A percentile compares a stretch with the other conserved stretches of the same genome.
Conservation (phyloP, 2,888 invertebrate species). For the Seira musarum region DNA sequence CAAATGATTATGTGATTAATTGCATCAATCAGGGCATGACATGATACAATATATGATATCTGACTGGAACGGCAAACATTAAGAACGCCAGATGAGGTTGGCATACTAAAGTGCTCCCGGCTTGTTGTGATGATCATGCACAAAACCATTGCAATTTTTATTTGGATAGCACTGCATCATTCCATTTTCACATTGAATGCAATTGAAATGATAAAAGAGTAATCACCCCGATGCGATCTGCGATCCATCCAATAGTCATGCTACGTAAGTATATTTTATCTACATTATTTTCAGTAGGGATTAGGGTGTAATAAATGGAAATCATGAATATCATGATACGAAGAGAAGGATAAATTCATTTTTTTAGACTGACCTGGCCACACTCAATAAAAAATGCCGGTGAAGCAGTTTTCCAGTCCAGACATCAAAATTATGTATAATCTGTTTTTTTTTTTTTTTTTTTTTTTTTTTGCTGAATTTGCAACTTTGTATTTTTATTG, state of each 20-base stretch:
- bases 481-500: slow-evolving; percentile 47
- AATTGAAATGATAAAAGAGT: not conserved
- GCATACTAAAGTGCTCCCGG: not conserved
- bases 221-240: not conserved
- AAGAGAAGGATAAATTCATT: not conserved
- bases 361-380: not conserved
- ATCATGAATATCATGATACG: not conserved
- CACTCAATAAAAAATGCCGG: slow-evolving; percentile 19
- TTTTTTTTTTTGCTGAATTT: slow-evolving; percentile 35
- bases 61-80: too few species aligned
- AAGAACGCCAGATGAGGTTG: too few species aligned
- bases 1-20: too few species aligned
- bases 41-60: too few species aligned
- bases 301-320: too few species aligned
- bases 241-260: too few species aligned
- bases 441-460: slow-evolving; percentile 24
- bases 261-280: too few species aligned
- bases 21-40: too few species aligned
- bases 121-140: not conserved
- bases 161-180: not conserved
- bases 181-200: not conserved
- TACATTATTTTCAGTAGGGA: not conserved
- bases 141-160: not conserved
- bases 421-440: not conserved
- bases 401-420: slow-evolving; percentile 10